These are phyloP conservation scores for Simalia tracyae DNA, from an alignment of 2,797 vertebrate species.

Conservation along the genomic window DNA sequence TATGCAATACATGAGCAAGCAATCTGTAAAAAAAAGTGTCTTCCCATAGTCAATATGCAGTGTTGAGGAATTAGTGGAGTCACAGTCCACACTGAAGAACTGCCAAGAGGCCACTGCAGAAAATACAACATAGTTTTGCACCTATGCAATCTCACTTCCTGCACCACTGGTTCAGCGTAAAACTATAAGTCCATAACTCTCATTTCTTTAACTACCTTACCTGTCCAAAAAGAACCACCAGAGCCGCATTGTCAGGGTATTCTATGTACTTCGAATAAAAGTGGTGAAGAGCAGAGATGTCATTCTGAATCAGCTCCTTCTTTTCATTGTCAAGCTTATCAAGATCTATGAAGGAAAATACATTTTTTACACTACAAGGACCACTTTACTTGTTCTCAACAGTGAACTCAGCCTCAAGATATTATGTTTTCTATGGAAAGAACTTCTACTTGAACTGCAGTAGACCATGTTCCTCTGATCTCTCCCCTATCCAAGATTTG, in stretches of 20 bases:
- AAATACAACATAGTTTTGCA: background rate
- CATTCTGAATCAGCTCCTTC: constrained; percentile 83
- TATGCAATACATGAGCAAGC: background rate
- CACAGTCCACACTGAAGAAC: background rate
- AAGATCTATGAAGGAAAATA: constrained; percentile 77
- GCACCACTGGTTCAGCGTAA: background rate
- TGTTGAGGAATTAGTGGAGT: background rate
- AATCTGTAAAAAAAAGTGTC: background rate
- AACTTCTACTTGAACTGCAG: background rate
- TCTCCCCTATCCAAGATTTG: background rate
- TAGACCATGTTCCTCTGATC: background rate
- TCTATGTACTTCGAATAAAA: constrained; percentile 95
- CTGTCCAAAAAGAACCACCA: constrained; percentile 89
- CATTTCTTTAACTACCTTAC: constrained; percentile 67
- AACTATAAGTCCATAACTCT: background rate
- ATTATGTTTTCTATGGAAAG: background rate
- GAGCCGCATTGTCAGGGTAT: constrained; percentile 79
- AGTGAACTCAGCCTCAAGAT: constrained; percentile 32
- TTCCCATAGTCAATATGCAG: background rate
- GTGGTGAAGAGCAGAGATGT: constrained; percentile 86
- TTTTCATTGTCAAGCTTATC: constrained; percentile 92
- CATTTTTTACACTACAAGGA: constrained; percentile 58
- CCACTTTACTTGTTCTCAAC: background rate
- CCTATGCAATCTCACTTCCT: background rate
- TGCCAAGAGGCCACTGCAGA: background rate